These are phyloP conservation scores for Acholoe squamosa DNA, from an alignment of 2,888 invertebrate genomes.

Conservation along the genomic window DNA sequence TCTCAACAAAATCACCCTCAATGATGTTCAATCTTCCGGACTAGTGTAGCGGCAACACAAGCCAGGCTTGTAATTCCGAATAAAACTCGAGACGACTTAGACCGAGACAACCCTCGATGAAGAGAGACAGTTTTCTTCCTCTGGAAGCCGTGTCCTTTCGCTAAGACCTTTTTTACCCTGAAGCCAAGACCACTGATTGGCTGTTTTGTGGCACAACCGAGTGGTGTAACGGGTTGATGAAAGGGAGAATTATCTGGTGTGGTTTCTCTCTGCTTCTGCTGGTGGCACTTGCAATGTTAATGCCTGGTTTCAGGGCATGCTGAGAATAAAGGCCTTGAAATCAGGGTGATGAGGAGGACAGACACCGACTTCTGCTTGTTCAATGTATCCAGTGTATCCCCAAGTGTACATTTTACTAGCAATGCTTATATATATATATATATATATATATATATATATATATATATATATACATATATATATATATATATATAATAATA, in stretches of 20 bases:
- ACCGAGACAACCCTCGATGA: background rate
- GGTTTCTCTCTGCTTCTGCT: constrained; percentile 4
- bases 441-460: no score
- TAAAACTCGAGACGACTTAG: background rate
- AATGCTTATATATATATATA: no score
- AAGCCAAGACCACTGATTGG: background rate
- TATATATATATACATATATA: no score
- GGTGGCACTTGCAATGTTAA: background rate
- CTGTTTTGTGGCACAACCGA: background rate
- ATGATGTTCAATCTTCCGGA: background rate
- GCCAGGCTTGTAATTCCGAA: constrained; percentile 9
- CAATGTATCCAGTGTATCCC: no score
- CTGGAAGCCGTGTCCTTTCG: background rate
- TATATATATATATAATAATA: no score
- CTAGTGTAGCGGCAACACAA: constrained; percentile 4
- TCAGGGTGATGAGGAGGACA: no score
- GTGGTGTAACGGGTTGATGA: background rate
- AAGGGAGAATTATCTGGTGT: constrained; percentile 2
- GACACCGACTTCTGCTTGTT: no score
- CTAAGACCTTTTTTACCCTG: background rate
- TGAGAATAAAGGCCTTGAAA: background rate
- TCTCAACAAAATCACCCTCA: constrained; percentile 11
- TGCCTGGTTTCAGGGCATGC: background rate
- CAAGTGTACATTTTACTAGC: no score
- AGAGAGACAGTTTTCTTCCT: background rate